Base-by-base conservation (phyloP, 2,888 invertebrate species). In the Saturnia pavonia region DNA sequence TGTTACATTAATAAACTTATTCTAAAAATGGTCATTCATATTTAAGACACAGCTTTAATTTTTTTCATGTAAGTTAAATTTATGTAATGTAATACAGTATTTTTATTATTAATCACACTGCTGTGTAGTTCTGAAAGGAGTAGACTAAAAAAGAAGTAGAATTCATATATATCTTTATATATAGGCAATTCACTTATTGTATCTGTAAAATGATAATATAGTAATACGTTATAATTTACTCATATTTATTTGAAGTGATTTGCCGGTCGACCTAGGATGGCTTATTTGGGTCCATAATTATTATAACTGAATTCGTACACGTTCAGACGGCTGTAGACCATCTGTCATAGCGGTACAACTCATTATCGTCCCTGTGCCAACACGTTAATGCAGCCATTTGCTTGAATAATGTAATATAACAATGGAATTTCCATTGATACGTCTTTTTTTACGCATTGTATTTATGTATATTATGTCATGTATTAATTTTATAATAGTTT, bases 301-400 rank as follows among this genome's bases (percentile, higher is more conserved):
- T 51, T 70, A 65, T 48, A 45, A 51, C 51, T 65, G 48, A 51
- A 65, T 51, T 22, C 67, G 54, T 70, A 42, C 42, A 66, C 19
- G 43, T 51, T 27, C 9, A 22, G 43, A 60, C 12, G 63, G 22
- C 25, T 69, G 43, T 43, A 43, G 25, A 25, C 65, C 66, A 51
- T 70, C 54, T 70, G 42, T 51, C 67, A 25, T 16, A 66, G 66
- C 70, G 66, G 34, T 67, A 66, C 67, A 70, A 65, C 34, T 66
- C n/a, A 67, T 54, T 70, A 67, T 70, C 48, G 67, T 51, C 25
- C 25, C 51, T 40, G 16, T 40, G 51, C 40, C 54, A n/a, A 67
- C 7, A 43, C 34, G 34, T 42, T 70, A 70, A 67, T 67, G 70
- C 25, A 66, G 22, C 51, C 66, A 70, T 67, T 67, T 48, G 70